phyloP scores from a whole-genome alignment of 1,140 invertebrate species.

The Drosophila tropicalis region DNA sequence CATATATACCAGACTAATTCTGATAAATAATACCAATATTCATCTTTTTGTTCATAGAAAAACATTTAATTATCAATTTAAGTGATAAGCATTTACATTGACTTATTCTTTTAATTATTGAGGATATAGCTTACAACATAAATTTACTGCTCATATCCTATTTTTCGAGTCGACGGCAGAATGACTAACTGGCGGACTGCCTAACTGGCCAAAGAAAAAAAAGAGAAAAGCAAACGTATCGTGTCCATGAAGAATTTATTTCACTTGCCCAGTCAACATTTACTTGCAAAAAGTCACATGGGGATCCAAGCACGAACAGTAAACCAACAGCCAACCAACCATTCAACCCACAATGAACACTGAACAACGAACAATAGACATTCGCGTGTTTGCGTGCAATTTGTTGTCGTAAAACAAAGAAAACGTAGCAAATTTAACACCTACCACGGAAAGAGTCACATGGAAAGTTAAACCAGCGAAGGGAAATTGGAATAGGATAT shows the following conservation, averaged over 20 bases:
- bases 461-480: slow-evolving; percentile 21
- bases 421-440: slow-evolving; percentile 71
- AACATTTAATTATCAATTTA: no score
- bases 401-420: slow-evolving; percentile 64
- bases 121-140: no score
- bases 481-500: slow-evolving; percentile 19
- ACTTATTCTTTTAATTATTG: no score
- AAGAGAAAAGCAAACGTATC: slow-evolving; percentile 29
- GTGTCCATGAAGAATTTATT: slow-evolving; percentile 76
- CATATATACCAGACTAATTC: no score
- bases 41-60: no score
- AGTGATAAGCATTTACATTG: no score
- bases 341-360: not conserved
- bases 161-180: not conserved
- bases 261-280: slow-evolving; percentile 31
- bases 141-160: no score
- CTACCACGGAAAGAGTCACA: slow-evolving; percentile 44
- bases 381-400: slow-evolving; percentile 67
- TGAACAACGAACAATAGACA: slow-evolving; percentile 20
- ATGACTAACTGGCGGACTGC: slow-evolving; percentile 9
- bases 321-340: not conserved
- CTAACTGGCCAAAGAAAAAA: slow-evolving; percentile 24
- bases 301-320: slow-evolving; percentile 7
- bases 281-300: slow-evolving; percentile 16
- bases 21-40: no score